A percentile compares a stretch with the other conserved stretches of the same genome.
Conservation (phyloP, 1,140 invertebrate genomes). For the Polypedilum pembai region DNA sequence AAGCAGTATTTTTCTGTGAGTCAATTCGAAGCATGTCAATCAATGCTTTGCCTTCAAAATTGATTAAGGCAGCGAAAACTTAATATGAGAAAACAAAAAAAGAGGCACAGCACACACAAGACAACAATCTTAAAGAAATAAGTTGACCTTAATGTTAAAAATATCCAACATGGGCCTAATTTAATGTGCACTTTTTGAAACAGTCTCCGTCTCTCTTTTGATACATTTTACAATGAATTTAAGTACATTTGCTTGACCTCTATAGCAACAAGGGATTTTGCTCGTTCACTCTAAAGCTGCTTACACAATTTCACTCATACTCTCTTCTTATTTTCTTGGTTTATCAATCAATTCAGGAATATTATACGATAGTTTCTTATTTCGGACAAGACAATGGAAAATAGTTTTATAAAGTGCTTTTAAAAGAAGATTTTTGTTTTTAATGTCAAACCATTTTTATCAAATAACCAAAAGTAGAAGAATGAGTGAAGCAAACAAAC, state of each 20-base stretch:
- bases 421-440: too few relatives aligned
- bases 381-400: neutral
- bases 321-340: neutral
- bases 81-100: neutral
- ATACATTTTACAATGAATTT: neutral
- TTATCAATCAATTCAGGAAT: constrained; percentile 12
- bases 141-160: constrained; percentile 6
- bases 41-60: constrained; percentile 11
- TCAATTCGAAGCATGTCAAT: constrained; percentile 13
- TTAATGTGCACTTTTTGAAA: constrained; percentile 8
- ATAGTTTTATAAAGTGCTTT: too few relatives aligned
- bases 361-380: neutral
- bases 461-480: too few relatives aligned
- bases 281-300: neutral
- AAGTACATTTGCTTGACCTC: constrained; percentile 1
- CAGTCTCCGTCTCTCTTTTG: neutral
- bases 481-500: too few relatives aligned
- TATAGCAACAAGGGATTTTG: neutral
- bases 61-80: constrained; percentile 1
- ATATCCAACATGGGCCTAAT: constrained; percentile 16
- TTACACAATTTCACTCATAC: neutral
- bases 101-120: neutral
- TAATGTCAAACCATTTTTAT: too few relatives aligned
- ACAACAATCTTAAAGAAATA: neutral
- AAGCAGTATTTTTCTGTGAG: neutral